Conservation (phyloP, 2,888 invertebrate genomes). For the Drosophila meridionalis region DNA sequence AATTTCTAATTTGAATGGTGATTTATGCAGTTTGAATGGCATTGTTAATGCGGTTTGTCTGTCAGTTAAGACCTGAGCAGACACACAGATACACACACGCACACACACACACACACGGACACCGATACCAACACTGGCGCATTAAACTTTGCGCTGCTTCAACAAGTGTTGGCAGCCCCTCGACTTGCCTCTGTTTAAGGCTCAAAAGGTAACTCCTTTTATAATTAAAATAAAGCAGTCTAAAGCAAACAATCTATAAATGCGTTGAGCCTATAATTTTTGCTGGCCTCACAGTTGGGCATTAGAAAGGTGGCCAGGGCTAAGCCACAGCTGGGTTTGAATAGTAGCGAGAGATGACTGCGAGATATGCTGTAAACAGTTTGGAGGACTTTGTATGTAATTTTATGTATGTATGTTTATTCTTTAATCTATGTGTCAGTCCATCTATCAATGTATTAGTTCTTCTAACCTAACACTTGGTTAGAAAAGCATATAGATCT, state of each 20-base stretch:
- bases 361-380: not conserved
- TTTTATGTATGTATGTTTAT: too few relatives aligned
- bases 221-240: slow-evolving; percentile 43
- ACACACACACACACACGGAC: not conserved
- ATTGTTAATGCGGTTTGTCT: slow-evolving; percentile 58
- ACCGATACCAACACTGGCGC: not conserved
- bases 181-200: not conserved
- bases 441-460: too few relatives aligned
- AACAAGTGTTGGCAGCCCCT: slow-evolving; percentile 44
- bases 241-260: slow-evolving; percentile 21
- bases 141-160: slow-evolving; percentile 24
- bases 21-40: slow-evolving; percentile 76
- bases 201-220: slow-evolving; percentile 23
- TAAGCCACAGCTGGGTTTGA: not conserved
- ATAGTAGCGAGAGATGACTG: not conserved
- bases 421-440: too few relatives aligned
- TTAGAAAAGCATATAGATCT: too few relatives aligned
- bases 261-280: slow-evolving; percentile 9
- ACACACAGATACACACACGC: not conserved
- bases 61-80: slow-evolving; percentile 21
- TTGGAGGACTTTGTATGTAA: too few relatives aligned
- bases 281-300: slow-evolving; percentile 24
- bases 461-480: too few relatives aligned
- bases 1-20: slow-evolving; percentile 81
- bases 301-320: not conserved